These are phyloP conservation scores for Esox masquinongy DNA, from an alignment of 2,797 vertebrate species.

Conservation along the genomic window DNA sequence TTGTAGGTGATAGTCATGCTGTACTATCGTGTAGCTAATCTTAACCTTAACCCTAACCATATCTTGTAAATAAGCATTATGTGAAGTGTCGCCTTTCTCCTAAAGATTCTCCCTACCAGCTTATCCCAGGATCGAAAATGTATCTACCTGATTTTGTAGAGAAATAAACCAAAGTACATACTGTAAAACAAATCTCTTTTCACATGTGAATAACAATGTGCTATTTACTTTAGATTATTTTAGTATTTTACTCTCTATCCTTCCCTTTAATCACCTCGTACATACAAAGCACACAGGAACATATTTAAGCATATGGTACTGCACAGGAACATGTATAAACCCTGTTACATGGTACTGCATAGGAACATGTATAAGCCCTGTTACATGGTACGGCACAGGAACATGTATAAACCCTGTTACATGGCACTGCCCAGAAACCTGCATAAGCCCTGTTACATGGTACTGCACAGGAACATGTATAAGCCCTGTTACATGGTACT, in stretches of 20 bases:
- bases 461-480: too few relatives aligned
- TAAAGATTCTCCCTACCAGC: constrained; percentile 27
- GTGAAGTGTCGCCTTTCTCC: constrained; percentile 28
- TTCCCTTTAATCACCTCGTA: background rate
- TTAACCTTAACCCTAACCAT: constrained; percentile 5
- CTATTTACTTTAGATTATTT: background rate
- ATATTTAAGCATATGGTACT: too few relatives aligned
- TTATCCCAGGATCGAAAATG: constrained; percentile 34
- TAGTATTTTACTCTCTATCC: background rate
- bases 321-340: background rate
- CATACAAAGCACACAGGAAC: too few relatives aligned
- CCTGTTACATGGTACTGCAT: background rate
- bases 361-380: too few relatives aligned
- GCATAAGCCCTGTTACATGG: too few relatives aligned
- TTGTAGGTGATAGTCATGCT: constrained; percentile 13
- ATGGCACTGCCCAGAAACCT: too few relatives aligned
- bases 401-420: too few relatives aligned
- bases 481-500: too few relatives aligned
- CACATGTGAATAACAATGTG: background rate
- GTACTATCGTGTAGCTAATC: constrained; percentile 16
- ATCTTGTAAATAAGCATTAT: constrained; percentile 25
- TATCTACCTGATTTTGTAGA: constrained; percentile 30
- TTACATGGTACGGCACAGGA: too few relatives aligned
- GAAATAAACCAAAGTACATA: constrained; percentile 39
- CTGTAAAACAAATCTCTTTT: background rate